These are phyloP conservation scores for Cyprinus carpio DNA, from an alignment of 2,113 vertebrate genomes.

Conservation along the genomic window DNA sequence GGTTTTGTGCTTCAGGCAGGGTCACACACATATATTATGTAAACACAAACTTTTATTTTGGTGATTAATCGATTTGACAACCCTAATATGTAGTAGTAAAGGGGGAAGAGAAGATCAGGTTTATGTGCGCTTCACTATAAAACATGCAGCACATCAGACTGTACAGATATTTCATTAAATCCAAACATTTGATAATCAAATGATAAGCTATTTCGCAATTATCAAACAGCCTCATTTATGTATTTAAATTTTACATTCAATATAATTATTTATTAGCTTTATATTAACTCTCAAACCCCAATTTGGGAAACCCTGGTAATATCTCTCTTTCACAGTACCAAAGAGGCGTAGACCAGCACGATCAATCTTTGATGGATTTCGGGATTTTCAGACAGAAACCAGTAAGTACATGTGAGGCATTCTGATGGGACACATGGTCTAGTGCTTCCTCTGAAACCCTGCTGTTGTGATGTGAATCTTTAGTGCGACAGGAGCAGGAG, in stretches of 20 bases:
- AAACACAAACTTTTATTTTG: too few species aligned
- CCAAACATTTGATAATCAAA: too few species aligned
- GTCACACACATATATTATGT: too few species aligned
- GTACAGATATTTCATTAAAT: too few species aligned
- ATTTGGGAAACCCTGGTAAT: background rate
- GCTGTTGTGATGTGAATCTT: conserved; percentile 38
- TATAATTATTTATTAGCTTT: background rate
- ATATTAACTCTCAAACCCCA: background rate
- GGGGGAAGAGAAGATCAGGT: background rate
- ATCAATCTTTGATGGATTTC: conserved; percentile 98
- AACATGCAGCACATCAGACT: too few species aligned
- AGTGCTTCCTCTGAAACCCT: background rate
- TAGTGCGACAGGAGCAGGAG: conserved; percentile 98
- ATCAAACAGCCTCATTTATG: too few species aligned
- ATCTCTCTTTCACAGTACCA: conserved; percentile 78
- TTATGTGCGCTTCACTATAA: background rate
- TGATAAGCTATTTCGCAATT: too few species aligned
- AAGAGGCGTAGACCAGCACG: conserved; percentile 94
- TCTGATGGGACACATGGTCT: background rate
- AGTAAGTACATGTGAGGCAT: conserved; percentile 75
- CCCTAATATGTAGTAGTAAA: background rate
- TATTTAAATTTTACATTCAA: too few species aligned
- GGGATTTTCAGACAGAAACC: conserved; percentile 98
- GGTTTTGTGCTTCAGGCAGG: too few species aligned
- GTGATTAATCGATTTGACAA: too few species aligned